Evolutionary conservation across 2,888 invertebrate species (phyloP), one percentile per base, ranked within the genome.

Genomic region (Drosophila austrosaltans): DNA sequence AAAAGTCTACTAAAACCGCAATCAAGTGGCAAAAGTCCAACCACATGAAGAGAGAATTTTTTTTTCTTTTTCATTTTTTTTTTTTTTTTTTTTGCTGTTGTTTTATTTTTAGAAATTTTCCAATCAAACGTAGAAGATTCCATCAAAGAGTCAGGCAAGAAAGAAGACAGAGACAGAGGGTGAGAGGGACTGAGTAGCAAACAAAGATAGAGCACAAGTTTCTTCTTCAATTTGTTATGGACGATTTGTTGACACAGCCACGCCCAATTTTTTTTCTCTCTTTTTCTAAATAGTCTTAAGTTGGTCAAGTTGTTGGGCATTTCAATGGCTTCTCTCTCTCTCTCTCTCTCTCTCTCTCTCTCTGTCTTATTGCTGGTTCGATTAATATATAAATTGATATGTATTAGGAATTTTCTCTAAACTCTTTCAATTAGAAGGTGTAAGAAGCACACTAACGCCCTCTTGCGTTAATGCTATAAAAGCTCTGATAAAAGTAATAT

Each of bases 1-100:
- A 79, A 82, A 82, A 79, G 83, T 81, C 81, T 75, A 81, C 81
- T 75, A 81, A 81, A 79, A 74, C 81, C 81, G 83, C 83, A 81
- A 82, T 79, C 83, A 77, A 81, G 83, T 82, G 81, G 81, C 83
- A 81, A 82, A 75, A 48, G 48, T 48, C 73, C 78, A 74, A 76
- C 76, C 76, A 44, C 12, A 53, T 30, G 8, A 48, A 74, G 39
- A 66, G 54, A 54, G 61, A 40, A 63, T 53, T 32, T 40, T 39
- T 66, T 58, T 66, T 30, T 42, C 57, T 36, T 58, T 62, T 57
- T 59, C 53, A 40, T 58, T 65, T 22, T 42, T 63, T 20, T 57
- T 61, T 57, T 61, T 53, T n/a, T n/a, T n/a, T 44, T 56, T 62
- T 3, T 48, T 48, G 59, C 70, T 78, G 70, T 76, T 69, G 57